Percentiles rank a stretch among this genome's conserved stretches.
phyloP scores from a whole-genome alignment of 2,797 vertebrate genomes.

The Leucoraja ocellata region DNA sequence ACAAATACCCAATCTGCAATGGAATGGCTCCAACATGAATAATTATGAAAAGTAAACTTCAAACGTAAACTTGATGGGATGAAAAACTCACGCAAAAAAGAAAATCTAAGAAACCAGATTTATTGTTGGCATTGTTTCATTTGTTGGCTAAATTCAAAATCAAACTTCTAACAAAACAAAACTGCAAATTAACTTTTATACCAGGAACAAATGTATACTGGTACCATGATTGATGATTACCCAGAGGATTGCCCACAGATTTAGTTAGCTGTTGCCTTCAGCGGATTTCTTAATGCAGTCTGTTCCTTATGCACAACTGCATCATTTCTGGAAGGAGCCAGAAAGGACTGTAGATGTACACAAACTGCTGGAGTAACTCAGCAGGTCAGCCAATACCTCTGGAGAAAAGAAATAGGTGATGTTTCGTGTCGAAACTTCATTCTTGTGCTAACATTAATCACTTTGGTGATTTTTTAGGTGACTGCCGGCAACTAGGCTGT shows the following conservation, averaged over 20 bases:
- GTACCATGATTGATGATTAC: not conserved
- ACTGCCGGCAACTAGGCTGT: too few relatives aligned
- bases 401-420: too few relatives aligned
- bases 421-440: too few relatives aligned
- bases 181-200: not conserved
- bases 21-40: not conserved
- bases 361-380: too few relatives aligned
- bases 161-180: not conserved
- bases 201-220: not conserved
- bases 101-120: not conserved
- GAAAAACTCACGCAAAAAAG: not conserved
- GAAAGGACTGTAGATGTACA: too few relatives aligned
- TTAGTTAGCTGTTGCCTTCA: too few relatives aligned
- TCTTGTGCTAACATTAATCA: too few relatives aligned
- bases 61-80: not conserved
- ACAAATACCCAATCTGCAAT: not conserved
- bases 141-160: not conserved
- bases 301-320: too few relatives aligned
- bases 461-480: too few relatives aligned
- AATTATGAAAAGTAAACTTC: not conserved
- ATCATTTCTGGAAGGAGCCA: too few relatives aligned
- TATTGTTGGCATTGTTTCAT: not conserved
- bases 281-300: too few relatives aligned
- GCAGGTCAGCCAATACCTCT: too few relatives aligned
- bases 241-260: not conserved